Base-by-base conservation (phyloP, 30 jellyfish, hydroid and myxozoan species). In the Turritopsis dohrnii region DNA sequence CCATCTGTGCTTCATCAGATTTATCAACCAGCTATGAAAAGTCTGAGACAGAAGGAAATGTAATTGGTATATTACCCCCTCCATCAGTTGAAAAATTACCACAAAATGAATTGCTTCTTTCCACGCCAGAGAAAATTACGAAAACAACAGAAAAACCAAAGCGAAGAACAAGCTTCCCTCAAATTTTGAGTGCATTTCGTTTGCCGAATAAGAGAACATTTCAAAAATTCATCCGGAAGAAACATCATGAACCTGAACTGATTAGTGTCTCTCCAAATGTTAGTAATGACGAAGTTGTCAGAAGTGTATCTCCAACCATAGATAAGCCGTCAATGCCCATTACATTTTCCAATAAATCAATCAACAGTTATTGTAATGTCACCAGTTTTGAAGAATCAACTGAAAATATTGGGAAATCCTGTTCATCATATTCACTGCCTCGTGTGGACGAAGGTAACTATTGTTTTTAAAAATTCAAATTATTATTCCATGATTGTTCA, bases 361-460 rank as follows among this genome's bases (percentile, higher is more conserved):
- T 19, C 71, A 20, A 5, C 52, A 53, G 76, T 23, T 66, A 69
- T 41, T 79, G 31, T 22, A 52, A 53, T 26, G 82, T 7, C 1
- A 71, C 28, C 20, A 53, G 28, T 4, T 71, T 21, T 19, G 89
- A 71, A 21, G 19, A 52, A 5, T 52, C 85, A 1, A 30, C 71
- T 13, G 83, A 84, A 30, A 19, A 26, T 18, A 29, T 28, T 27
- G 80, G 73, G 41, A 93, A 72, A 71, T 93, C 98, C 28, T 75
- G 95, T 23, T 92, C 97, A 21, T 26, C 89, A 74, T 85, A 91
- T 71, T 93, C 98, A 71, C 72, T 93, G 69, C 95, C 95, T 29
- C 80, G 84, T 71, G 95, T 93, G 71, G 98, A 93, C 53, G 98
- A 93, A 69, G 96, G 98, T 90, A 84, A 52, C 82, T 13, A 7